Evolutionary conservation across 1,140 invertebrate species (phyloP).

Genomic region (Paramacrobiotus metropolitanus): DNA sequence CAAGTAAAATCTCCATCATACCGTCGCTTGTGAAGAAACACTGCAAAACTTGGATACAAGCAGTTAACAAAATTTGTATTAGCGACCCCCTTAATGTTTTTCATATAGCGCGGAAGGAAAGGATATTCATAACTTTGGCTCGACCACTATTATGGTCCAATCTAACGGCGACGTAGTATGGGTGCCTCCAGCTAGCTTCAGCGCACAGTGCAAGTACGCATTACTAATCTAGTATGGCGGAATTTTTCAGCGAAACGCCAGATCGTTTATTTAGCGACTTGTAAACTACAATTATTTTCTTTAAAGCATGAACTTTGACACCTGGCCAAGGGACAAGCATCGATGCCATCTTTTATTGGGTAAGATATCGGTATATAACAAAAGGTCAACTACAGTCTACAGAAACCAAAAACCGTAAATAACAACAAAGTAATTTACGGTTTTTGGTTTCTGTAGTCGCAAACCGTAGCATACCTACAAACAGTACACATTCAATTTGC

Average conservation of each 20-base stretch:
- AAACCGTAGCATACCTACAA: too few relatives aligned
- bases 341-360: not conserved
- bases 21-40: too few relatives aligned
- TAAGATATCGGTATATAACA: not conserved
- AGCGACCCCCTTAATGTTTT: not conserved
- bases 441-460: too few relatives aligned
- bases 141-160: not conserved
- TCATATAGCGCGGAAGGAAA: not conserved
- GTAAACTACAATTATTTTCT: too few relatives aligned
- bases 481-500: too few relatives aligned
- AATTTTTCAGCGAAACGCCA: too few relatives aligned
- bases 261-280: too few relatives aligned
- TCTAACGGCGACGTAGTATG: conserved; percentile 2
- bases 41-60: too few relatives aligned
- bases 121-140: not conserved
- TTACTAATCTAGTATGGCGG: too few relatives aligned
- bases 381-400: too few relatives aligned
- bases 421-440: too few relatives aligned
- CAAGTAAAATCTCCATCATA: not conserved
- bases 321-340: not conserved
- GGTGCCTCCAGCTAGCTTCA: not conserved
- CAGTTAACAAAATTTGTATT: not conserved
- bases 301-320: not conserved
- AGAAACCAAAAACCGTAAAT: too few relatives aligned
- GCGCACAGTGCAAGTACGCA: conserved; percentile 4